These are phyloP conservation scores for Caenorhabditis elegans DNA, from an alignment of 1,140 invertebrate genomes.

Conservation along the genomic window DNA sequence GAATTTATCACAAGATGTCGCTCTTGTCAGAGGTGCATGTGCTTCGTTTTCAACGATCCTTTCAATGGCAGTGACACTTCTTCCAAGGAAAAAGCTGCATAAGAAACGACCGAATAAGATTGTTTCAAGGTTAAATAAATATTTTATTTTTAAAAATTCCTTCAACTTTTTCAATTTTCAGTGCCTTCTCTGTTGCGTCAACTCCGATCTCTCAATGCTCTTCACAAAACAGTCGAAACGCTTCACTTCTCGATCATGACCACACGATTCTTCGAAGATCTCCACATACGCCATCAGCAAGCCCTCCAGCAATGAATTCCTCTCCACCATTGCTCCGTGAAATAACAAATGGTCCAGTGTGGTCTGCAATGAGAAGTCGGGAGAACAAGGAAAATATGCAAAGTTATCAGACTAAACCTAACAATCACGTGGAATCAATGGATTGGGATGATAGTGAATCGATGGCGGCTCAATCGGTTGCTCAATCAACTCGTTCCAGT, in stretches of 20 bases:
- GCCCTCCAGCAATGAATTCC: not conserved
- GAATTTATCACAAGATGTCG: not conserved
- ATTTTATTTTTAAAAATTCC: not conserved
- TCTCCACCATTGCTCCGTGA: not conserved
- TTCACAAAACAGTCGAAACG: constrained; percentile 22
- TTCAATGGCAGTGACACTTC: not conserved
- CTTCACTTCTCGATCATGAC: not conserved
- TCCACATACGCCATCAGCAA: not conserved
- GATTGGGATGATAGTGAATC: constrained; percentile 13
- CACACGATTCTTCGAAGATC: not conserved
- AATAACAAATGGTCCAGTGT: not conserved
- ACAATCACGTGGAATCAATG: constrained; percentile 3
- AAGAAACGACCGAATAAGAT: constrained; percentile 28
- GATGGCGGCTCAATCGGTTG: not conserved
- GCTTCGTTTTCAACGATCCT: not conserved
- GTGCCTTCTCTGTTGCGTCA: constrained; percentile 39
- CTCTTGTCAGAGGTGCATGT: not conserved
- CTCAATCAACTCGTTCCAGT: not conserved
- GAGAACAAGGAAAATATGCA: not conserved
- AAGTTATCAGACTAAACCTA: too few relatives aligned
- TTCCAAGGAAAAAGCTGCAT: constrained; percentile 40
- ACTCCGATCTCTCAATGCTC: constrained; percentile 36
- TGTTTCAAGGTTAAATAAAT: constrained; percentile 14
- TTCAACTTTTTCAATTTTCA: constrained; percentile 30
- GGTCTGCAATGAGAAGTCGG: not conserved